Conservation (phyloP, 2,888 invertebrate genomes). For the Drosophila tanythrix region DNA sequence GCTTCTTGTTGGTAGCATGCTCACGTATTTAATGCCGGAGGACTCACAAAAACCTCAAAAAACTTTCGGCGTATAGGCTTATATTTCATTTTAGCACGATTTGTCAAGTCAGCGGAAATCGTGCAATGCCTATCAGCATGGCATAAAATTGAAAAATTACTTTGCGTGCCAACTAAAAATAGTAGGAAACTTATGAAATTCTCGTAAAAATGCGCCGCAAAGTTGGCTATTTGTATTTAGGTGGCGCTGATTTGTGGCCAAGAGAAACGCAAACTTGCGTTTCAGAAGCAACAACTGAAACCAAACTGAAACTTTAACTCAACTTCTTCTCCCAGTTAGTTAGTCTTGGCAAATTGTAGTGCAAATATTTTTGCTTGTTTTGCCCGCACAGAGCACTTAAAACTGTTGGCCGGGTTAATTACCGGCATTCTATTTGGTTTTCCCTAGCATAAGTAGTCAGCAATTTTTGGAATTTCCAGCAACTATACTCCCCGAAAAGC, state of each 20-base stretch:
- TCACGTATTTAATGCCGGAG: conserved; percentile 59
- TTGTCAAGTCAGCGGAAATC: conserved; percentile 83
- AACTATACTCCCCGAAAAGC: conserved; percentile 6
- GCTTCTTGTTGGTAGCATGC: conserved; percentile 53
- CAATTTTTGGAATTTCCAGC: conserved; percentile 48
- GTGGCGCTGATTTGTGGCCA: conserved; percentile 67
- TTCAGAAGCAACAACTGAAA: conserved; percentile 36
- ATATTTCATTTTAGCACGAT: conserved; percentile 78
- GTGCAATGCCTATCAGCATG: conserved; percentile 75
- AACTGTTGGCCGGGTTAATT: conserved; percentile 67
- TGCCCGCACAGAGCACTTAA: conserved; percentile 48
- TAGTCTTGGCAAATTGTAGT: conserved; percentile 62
- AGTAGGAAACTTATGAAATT: conserved; percentile 67
- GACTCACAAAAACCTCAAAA: conserved; percentile 9
- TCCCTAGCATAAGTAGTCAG: conserved; percentile 48
- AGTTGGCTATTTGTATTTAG: conserved; percentile 38
- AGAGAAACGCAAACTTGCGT: conserved; percentile 66
- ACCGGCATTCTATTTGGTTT: conserved; percentile 52
- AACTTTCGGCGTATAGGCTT: conserved; percentile 62
- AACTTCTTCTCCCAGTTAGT: conserved; percentile 13
- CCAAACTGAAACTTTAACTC: conserved; percentile 15
- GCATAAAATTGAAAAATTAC: conserved; percentile 81
- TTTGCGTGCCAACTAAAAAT: conserved; percentile 69
- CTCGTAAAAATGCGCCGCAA: conserved; percentile 56
- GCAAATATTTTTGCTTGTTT: conserved; percentile 70